Evolutionary conservation across 1,140 invertebrate genomes (phyloP).

Genomic region (Diorhabda elongata): DNA sequence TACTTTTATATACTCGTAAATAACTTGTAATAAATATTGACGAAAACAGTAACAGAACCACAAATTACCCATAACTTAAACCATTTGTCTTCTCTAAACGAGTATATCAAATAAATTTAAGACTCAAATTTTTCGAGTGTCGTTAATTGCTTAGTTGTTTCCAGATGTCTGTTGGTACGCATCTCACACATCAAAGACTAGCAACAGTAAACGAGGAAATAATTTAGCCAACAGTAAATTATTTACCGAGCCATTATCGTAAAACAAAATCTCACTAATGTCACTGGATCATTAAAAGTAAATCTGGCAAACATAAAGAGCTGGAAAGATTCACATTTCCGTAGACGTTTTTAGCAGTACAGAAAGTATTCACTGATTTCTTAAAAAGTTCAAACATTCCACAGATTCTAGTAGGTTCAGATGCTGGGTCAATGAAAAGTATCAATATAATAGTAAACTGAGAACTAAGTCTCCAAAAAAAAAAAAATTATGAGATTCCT

Average conservation of each 20-base stretch:
- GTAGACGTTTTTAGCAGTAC: background rate
- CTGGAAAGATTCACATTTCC: conserved; percentile 10
- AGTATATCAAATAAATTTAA: conserved; percentile 13
- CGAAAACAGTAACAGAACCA: background rate
- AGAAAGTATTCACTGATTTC: background rate
- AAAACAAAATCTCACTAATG: conserved; percentile 35
- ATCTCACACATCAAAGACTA: conserved; percentile 30
- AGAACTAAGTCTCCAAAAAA: too few species aligned
- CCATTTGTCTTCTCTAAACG: conserved; percentile 15
- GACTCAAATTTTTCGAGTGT: conserved; percentile 21
- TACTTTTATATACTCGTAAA: too few species aligned
- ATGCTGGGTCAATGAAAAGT: too few species aligned
- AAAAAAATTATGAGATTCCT: too few species aligned
- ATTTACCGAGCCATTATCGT: conserved; percentile 38
- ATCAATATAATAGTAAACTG: too few species aligned
- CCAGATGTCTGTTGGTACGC: conserved; percentile 27
- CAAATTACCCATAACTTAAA: conserved; percentile 10
- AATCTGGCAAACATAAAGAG: conserved; percentile 41
- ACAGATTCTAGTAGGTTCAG: background rate
- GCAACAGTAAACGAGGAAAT: conserved; percentile 30
- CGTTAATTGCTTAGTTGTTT: conserved; percentile 35
- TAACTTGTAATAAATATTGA: too few species aligned
- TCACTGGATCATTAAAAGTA: conserved; percentile 34
- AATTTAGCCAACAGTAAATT: conserved; percentile 36
- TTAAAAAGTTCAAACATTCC: background rate